Conservation (phyloP, 1,140 invertebrate genomes). For the Listronotus bonariensis region DNA sequence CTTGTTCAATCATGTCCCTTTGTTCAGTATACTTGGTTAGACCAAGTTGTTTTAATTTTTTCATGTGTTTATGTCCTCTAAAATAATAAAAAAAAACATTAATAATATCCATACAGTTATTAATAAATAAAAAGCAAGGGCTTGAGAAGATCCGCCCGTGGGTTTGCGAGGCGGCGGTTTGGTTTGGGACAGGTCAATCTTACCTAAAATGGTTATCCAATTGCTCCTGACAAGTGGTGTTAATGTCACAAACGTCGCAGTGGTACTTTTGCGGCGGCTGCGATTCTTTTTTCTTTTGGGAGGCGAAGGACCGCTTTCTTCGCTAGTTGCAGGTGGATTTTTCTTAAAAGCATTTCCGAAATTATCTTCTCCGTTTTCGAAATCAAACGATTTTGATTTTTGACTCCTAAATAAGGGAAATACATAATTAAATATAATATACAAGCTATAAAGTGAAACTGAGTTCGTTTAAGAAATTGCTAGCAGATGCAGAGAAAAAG, state of each 20-base stretch:
- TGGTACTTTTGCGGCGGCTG: conserved; percentile 34
- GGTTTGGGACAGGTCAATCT: too few species aligned
- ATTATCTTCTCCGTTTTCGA: conserved; percentile 37
- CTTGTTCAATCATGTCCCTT: not conserved
- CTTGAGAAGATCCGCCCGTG: too few species aligned
- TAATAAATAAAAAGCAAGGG: too few species aligned
- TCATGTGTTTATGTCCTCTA: conserved; percentile 54
- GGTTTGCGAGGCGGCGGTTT: too few species aligned
- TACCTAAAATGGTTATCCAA: conserved; percentile 54
- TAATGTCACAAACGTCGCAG: conserved; percentile 56
- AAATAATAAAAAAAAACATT: conserved; percentile 12
- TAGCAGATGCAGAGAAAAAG: too few species aligned
- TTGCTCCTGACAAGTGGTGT: conserved; percentile 55
- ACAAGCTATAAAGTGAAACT: too few species aligned
- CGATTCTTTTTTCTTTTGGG: conserved; percentile 9
- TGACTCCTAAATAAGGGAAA: conserved; percentile 5
- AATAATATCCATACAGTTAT: too few species aligned
- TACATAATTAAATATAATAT: too few species aligned
- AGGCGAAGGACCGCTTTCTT: not conserved
- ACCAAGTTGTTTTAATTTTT: conserved; percentile 50
- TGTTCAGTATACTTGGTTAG: conserved; percentile 13
- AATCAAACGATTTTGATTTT: conserved; percentile 16
- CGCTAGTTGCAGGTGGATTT: not conserved
- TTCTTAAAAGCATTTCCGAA: conserved; percentile 44
- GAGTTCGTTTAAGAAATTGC: too few species aligned